Conservation (phyloP, 2,797 vertebrate genomes). For the Pseudochromis fuscus region DNA sequence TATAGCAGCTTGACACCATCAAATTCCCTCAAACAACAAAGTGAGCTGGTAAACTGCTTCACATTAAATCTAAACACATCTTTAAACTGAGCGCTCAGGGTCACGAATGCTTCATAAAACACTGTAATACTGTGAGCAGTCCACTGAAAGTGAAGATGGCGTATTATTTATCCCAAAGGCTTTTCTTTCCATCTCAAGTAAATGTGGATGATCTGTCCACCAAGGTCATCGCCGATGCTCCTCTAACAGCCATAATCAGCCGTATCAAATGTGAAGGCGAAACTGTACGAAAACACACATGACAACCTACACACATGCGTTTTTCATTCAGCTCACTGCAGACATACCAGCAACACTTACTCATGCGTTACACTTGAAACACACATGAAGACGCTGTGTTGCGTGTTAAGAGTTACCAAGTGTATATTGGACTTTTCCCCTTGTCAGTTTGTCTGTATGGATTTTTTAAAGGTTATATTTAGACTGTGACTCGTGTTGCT, state of each 20-base stretch:
- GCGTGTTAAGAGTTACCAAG: conserved; percentile 15
- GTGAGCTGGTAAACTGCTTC: background rate
- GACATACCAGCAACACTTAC: conserved; percentile 8
- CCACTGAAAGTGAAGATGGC: background rate
- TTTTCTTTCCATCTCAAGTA: background rate
- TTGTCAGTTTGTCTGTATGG: conserved; percentile 37
- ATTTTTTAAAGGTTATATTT: conserved; percentile 58
- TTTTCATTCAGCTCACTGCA: background rate
- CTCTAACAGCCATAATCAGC: conserved; percentile 52
- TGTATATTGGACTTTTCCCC: conserved; percentile 35
- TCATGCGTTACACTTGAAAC: background rate
- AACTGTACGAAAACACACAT: conserved; percentile 16
- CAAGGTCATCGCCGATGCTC: conserved; percentile 57
- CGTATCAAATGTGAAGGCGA: conserved; percentile 33
- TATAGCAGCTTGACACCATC: background rate
- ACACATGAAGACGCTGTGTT: background rate
- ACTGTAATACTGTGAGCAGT: background rate
- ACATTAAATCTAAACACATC: background rate
- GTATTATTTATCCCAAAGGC: background rate
- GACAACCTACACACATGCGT: background rate
- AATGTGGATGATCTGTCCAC: conserved; percentile 26
- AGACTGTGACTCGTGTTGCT: conserved; percentile 9
- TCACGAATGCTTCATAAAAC: background rate
- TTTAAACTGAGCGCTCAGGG: background rate
- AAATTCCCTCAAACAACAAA: background rate